Conservation (phyloP, 1,140 invertebrate species). For the Drosophila kurseongensis region DNA sequence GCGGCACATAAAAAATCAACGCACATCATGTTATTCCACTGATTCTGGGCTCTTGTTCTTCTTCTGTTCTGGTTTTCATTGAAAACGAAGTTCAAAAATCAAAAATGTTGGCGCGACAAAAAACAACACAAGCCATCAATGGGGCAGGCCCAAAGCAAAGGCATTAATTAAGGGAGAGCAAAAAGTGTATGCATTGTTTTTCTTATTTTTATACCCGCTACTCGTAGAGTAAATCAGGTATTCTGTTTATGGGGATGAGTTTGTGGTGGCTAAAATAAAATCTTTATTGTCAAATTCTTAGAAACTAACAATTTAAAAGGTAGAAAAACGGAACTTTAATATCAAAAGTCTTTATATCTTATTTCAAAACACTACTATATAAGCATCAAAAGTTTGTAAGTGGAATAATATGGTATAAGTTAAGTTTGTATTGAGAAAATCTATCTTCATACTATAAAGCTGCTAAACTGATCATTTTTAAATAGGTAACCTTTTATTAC, state of each 20-base stretch:
- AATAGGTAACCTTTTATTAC: too few species aligned
- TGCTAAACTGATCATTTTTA: too few species aligned
- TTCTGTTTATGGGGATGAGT: not conserved
- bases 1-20: slow-evolving; percentile 72
- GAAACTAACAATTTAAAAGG: too few species aligned
- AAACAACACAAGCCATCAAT: slow-evolving; percentile 59
- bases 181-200: slow-evolving; percentile 44
- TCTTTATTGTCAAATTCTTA: too few species aligned
- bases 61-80: slow-evolving; percentile 52
- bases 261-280: not conserved
- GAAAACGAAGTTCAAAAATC: slow-evolving; percentile 77
- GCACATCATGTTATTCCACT: slow-evolving; percentile 57
- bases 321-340: too few species aligned
- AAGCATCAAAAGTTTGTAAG: too few species aligned
- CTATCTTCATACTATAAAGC: too few species aligned
- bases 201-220: slow-evolving; percentile 24
- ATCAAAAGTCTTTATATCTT: too few species aligned
- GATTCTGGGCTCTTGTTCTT: slow-evolving; percentile 29
- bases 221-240: slow-evolving; percentile 2
- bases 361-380: too few species aligned
- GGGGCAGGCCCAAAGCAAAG: slow-evolving; percentile 61
- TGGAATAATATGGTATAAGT: too few species aligned
- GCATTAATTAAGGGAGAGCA: slow-evolving; percentile 74
- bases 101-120: slow-evolving; percentile 66
- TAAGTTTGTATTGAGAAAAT: too few species aligned